phyloP scores from a whole-genome alignment of 2,888 invertebrate genomes.

The Limenitis camilla region DNA sequence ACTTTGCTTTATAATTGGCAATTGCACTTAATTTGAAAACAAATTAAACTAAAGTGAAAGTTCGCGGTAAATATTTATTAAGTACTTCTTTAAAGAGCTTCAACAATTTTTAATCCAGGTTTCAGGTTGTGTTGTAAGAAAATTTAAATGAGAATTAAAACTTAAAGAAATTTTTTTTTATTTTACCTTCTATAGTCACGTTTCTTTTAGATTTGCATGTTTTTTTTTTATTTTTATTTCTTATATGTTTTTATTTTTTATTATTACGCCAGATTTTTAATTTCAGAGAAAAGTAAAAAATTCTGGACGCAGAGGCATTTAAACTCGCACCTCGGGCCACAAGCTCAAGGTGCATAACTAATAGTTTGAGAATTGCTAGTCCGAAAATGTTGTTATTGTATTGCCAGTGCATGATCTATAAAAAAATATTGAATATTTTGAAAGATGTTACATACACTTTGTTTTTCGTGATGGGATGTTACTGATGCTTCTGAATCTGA shows the following conservation, averaged over 20 bases:
- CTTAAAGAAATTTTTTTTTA: too few relatives aligned
- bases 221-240: not conserved
- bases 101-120: not conserved
- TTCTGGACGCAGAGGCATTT: constrained; percentile 9
- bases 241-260: not conserved
- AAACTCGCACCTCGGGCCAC: constrained; percentile 7
- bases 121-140: not conserved
- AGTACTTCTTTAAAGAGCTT: not conserved
- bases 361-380: constrained; percentile 5
- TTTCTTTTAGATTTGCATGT: too few relatives aligned
- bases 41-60: not conserved
- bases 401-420: not conserved
- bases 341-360: constrained; percentile 6
- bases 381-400: constrained; percentile 5
- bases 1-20: not conserved
- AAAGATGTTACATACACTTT: too few relatives aligned
- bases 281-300: constrained; percentile 9
- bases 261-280: constrained; percentile 9
- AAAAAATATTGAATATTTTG: not conserved
- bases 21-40: not conserved
- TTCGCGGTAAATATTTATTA: constrained; percentile 1
- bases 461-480: too few relatives aligned
- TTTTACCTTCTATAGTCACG: not conserved
- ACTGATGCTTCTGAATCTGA: too few relatives aligned
- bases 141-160: not conserved